phyloP scores from a whole-genome alignment of 2,888 invertebrate genomes.

The Orthonevra nobilis region DNA sequence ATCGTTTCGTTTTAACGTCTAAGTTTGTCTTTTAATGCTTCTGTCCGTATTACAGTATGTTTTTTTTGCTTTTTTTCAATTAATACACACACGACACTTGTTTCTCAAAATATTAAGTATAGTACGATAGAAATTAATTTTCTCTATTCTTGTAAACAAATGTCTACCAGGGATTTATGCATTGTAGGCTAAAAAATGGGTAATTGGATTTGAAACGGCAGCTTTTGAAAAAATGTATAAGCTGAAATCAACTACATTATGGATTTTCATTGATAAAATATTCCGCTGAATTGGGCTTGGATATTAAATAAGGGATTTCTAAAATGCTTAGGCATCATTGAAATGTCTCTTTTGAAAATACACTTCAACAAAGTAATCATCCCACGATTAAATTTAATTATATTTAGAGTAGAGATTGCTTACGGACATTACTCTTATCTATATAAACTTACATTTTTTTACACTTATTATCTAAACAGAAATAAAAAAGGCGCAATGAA shows the following conservation, averaged over 20 bases:
- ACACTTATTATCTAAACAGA: slow-evolving; percentile 72
- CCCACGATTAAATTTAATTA: slow-evolving; percentile 8
- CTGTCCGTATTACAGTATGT: slow-evolving; percentile 25
- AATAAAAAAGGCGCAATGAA: slow-evolving; percentile 78
- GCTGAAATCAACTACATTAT: no score
- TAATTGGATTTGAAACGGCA: no score
- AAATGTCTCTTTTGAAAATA: slow-evolving; percentile 20
- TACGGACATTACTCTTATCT: slow-evolving; percentile 52
- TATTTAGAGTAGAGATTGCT: slow-evolving; percentile 58
- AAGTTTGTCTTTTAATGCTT: slow-evolving; percentile 71
- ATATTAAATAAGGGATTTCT: no score
- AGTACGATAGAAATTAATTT: slow-evolving; percentile 15
- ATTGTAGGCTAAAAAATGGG: slow-evolving; percentile 30
- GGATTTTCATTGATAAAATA: no score
- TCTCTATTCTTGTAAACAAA: slow-evolving; percentile 24
- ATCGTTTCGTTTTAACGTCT: slow-evolving; percentile 20
- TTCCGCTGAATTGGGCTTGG: no score
- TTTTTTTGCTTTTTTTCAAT: slow-evolving; percentile 36
- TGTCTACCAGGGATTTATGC: slow-evolving; percentile 39
- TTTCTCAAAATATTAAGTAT: slow-evolving; percentile 24
- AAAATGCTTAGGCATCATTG: not conserved
- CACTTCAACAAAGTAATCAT: slow-evolving; percentile 19
- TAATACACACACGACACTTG: slow-evolving; percentile 26
- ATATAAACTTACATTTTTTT: slow-evolving; percentile 41
- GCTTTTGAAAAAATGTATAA: no score